Percentiles rank a stretch among this genome's conserved stretches.
phyloP scores from a whole-genome alignment of 2,113 vertebrate genomes.

The Trichechus manatus region DNA sequence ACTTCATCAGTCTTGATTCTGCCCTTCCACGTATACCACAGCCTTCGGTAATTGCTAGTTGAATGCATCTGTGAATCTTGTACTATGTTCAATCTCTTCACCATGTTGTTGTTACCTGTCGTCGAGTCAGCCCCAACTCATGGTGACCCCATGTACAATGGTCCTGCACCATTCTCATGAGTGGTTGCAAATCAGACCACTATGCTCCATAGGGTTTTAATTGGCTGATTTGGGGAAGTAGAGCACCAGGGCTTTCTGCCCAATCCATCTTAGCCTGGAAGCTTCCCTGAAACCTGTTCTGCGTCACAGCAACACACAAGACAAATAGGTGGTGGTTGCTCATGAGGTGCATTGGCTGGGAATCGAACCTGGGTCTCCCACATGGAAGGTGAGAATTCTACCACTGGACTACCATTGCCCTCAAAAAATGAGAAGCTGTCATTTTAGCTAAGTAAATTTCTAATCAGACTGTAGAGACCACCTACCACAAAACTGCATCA shows the following conservation, averaged over 20 bases:
- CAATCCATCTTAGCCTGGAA: neutral
- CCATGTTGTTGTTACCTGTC: neutral
- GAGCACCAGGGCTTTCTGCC: neutral
- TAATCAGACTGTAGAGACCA: too few relatives aligned
- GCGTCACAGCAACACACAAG: neutral
- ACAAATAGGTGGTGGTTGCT: neutral
- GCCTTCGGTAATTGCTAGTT: neutral
- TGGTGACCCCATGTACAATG: neutral
- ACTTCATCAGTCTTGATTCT: neutral
- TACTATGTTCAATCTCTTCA: neutral
- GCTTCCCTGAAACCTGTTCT: neutral
- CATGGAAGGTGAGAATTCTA: neutral
- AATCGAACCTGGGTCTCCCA: neutral
- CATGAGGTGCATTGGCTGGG: neutral
- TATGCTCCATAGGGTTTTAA: neutral
- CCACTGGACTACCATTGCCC: neutral
- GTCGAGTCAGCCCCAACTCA: neutral
- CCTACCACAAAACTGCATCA: neutral
- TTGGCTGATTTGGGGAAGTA: neutral
- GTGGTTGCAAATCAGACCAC: neutral
- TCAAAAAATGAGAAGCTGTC: too few relatives aligned
- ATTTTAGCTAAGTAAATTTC: neutral
- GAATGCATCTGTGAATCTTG: neutral
- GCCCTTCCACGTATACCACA: fast-evolving
- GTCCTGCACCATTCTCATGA: neutral